Evolutionary conservation across 2,888 invertebrate genomes (phyloP), one percentile per base, ranked within the genome.

Genomic region (Theretra japonica): DNA sequence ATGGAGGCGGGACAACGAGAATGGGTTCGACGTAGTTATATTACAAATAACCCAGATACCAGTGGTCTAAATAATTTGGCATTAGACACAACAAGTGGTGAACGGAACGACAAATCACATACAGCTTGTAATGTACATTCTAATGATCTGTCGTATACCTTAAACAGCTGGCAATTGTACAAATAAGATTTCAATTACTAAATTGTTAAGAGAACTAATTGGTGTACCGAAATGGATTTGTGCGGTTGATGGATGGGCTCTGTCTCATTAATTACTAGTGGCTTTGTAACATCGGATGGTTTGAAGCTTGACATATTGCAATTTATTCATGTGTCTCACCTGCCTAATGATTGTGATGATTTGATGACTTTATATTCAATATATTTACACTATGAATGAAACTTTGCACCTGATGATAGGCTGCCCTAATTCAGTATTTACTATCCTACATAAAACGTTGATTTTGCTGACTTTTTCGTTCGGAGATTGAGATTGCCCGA

Each of bases 101-200:
- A 65, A 65, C 33, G 65, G 65, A 65, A 23, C 23, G 65, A 65
- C 65, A 65, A 65, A 65, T 65, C 48, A 48, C 48, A 62, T 21
- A 65, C 65, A 65, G 48, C 65, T 23, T 48, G 48, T 65, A 65
- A 25, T 41, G 48, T 65, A 65, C 65, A 48, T 65, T 65, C 65
- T 65, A 65, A 65, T 65, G 65, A 48, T 48, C 48, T 65, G 65
- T 23, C 41, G 21, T 62, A 23, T 48, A 21, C 65, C 48, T 48
- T 23, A 65, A 65, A 25, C 17, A 48, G 48, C 23, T 65, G 23
- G 17, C 48, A 48, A 65, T 65, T 23, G 48, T 65, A 62, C 62
- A 62, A 62, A 62, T 62, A 62, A 48, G 48, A 48, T 65, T 65
- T 65, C 65, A 65, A 48, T 48, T 65, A 65, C 23, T 23, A 7